phyloP scores from a whole-genome alignment of 64 coral and sea anemone genomes.

The Montipora sp. region DNA sequence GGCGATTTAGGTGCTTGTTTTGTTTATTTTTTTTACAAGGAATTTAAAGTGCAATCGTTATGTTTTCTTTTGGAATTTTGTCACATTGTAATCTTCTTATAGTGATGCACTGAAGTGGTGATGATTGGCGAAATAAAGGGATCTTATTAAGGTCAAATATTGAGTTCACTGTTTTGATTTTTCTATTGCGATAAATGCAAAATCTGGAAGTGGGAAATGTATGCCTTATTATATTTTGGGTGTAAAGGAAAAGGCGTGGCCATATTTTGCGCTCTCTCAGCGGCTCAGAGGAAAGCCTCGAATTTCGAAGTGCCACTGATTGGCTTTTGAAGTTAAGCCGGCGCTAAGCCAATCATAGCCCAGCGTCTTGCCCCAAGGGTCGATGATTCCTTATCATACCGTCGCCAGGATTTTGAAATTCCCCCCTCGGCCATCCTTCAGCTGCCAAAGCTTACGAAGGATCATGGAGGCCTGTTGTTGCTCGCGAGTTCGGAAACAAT shows the following conservation, averaged over 20 bases:
- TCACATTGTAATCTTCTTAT: neutral
- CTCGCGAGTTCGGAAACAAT: neutral
- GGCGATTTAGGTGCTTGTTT: neutral
- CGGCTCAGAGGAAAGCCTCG: slow-evolving; percentile 84
- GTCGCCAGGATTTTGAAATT: neutral
- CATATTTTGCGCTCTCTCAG: slow-evolving; percentile 32
- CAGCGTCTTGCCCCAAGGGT: neutral
- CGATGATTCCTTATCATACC: neutral
- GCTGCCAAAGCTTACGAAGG: neutral
- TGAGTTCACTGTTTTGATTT: neutral
- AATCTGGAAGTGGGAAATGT: too few relatives aligned
- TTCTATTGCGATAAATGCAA: neutral
- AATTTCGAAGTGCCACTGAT: slow-evolving; percentile 59
- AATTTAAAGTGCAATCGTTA: neutral
- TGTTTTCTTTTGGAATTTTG: neutral
- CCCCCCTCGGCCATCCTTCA: neutral
- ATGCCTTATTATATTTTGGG: slow-evolving; percentile 3
- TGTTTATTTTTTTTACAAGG: neutral
- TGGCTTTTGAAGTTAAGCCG: slow-evolving; percentile 1
- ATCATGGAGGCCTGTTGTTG: slow-evolving; percentile 18
- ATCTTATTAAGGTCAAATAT: neutral
- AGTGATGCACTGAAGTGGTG: neutral
- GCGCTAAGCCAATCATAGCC: slow-evolving; percentile 48
- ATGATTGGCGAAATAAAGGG: neutral
- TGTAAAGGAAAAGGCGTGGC: slow-evolving; percentile 77